These are phyloP conservation scores for Hemibagrus wyckioides DNA, from an alignment of 2,113 vertebrate species.

Conservation along the genomic window DNA sequence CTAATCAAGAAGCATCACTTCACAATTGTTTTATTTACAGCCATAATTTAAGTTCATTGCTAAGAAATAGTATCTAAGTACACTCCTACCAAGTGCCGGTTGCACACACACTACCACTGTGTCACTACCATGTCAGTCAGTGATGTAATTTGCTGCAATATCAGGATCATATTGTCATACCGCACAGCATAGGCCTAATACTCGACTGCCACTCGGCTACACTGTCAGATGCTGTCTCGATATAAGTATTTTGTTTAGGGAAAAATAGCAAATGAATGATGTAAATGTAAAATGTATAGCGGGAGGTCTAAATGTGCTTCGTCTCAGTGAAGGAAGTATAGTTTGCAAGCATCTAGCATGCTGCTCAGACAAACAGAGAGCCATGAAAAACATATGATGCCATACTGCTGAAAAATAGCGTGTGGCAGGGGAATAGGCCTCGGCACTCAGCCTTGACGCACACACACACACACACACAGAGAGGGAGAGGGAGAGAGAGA, in stretches of 20 bases:
- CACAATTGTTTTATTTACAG: neutral
- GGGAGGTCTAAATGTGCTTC: neutral
- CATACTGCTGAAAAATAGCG: slow-evolving; percentile 36
- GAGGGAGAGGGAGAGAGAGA: neutral
- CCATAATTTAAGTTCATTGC: neutral
- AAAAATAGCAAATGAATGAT: slow-evolving; percentile 16
- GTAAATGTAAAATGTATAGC: neutral
- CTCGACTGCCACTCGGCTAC: neutral
- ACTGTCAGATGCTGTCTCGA: neutral
- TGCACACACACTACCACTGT: neutral
- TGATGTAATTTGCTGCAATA: slow-evolving; percentile 18
- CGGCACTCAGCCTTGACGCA: slow-evolving; percentile 4
- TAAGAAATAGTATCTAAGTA: neutral
- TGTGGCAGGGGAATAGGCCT: slow-evolving; percentile 28
- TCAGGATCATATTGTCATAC: neutral
- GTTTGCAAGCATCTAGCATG: slow-evolving; percentile 12
- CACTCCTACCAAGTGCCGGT: neutral
- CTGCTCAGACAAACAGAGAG: slow-evolving; percentile 13
- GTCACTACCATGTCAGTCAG: neutral
- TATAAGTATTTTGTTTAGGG: neutral
- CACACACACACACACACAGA: neutral
- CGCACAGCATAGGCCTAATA: neutral
- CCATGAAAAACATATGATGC: slow-evolving; percentile 47
- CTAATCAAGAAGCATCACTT: neutral
- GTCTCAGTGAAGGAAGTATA: neutral